Evolutionary conservation across 2,113 vertebrate species (phyloP).

Genomic region (Fregata magnificens): DNA sequence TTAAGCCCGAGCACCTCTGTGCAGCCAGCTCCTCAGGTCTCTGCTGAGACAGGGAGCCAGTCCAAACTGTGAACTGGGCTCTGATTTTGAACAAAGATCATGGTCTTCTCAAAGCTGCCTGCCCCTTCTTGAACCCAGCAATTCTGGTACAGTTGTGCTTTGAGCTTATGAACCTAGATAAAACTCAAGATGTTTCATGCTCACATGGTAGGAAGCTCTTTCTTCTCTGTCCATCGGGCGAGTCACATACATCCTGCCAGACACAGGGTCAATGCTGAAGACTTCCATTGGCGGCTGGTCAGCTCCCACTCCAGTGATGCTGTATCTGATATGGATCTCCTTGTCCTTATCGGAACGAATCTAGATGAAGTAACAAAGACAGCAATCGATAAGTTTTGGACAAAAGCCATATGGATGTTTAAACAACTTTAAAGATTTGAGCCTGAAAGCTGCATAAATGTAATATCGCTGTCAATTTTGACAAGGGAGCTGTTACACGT

Average conservation of each 20-base stretch:
- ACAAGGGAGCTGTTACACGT: neutral
- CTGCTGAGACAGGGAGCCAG: neutral
- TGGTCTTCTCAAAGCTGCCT: fast-evolving
- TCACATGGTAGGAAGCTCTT: conserved; percentile 94
- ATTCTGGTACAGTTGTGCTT: neutral
- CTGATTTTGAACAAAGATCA: neutral
- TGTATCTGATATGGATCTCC: conserved; percentile 93
- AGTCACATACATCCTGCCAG: conserved; percentile 95
- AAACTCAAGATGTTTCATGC: neutral
- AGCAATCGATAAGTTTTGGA: neutral
- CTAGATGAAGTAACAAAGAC: conserved; percentile 68
- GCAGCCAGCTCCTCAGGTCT: neutral
- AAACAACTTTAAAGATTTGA: neutral
- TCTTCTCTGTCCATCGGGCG: conserved; percentile 95
- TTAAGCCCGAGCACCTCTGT: neutral
- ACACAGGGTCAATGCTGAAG: conserved; percentile 96
- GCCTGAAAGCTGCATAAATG: neutral
- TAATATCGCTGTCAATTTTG: neutral
- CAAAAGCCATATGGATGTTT: neutral
- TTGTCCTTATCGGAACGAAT: conserved; percentile 96
- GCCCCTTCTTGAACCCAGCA: neutral
- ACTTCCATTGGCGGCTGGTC: conserved; percentile 96
- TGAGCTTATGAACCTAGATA: neutral
- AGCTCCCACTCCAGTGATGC: conserved; percentile 91
- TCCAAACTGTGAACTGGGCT: neutral